Evolutionary conservation across 1,140 invertebrate species (phyloP).

Genomic region (Ganaspis sp.): DNA sequence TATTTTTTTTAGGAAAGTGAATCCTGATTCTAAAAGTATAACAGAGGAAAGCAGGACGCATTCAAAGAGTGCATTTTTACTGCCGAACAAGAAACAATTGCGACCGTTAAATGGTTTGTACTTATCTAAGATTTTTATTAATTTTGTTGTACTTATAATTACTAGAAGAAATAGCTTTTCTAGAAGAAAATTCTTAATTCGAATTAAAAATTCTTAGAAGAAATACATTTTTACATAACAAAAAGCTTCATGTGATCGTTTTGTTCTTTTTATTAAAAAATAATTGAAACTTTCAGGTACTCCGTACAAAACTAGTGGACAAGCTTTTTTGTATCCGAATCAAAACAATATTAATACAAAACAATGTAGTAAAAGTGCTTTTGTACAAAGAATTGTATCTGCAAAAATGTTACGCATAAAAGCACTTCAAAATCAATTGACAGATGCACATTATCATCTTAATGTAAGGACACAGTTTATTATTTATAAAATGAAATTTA

Average conservation of each 20-base stretch:
- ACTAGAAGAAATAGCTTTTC: no score
- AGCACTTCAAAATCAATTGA: conserved; percentile 86
- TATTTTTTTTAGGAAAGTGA: conserved; percentile 18
- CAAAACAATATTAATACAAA: no score
- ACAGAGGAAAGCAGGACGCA: conserved; percentile 52
- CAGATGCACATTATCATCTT: conserved; percentile 86
- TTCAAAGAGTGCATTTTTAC: conserved; percentile 62
- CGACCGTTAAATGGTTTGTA: conserved; percentile 72
- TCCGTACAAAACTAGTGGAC: conserved; percentile 67
- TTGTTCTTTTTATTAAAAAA: conserved; percentile 60
- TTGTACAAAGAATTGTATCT: conserved; percentile 84
- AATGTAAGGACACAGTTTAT: conserved; percentile 80
- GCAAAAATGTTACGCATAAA: conserved; percentile 85
- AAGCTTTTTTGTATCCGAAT: conserved; percentile 63
- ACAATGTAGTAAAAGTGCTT: conserved; percentile 72
- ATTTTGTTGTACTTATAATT: conserved; percentile 33
- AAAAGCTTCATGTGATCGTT: conserved; percentile 22
- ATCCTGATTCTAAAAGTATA: not conserved
- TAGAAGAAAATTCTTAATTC: no score
- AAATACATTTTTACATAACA: not conserved
- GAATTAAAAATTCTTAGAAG: not conserved
- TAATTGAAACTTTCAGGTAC: no score
- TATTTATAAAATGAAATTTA: no score
- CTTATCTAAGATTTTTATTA: conserved; percentile 24
- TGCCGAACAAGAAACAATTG: conserved; percentile 73